Percentiles rank a stretch among this genome's conserved stretches.
Evolutionary conservation across 2,888 invertebrate species (phyloP).

Genomic region (Diaperis boleti): DNA sequence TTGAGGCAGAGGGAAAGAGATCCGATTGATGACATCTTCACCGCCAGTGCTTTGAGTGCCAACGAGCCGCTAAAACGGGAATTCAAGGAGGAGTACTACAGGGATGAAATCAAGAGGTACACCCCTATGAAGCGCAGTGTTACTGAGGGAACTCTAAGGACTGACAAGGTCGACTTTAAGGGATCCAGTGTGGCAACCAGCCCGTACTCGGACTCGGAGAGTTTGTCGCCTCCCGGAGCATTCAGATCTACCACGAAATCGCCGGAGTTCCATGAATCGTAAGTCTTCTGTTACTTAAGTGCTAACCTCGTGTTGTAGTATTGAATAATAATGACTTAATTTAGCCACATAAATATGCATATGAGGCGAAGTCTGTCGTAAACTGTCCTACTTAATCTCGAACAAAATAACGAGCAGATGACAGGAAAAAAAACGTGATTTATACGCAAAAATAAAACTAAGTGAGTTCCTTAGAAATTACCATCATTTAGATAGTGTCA

Average conservation of each 20-base stretch:
- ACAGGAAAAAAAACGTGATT: no score
- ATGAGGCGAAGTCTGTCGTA: no score
- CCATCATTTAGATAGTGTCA: no score
- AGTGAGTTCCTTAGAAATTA: no score
- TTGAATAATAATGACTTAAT: no score
- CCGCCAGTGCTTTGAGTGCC: conserved; percentile 62
- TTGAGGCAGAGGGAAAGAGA: conserved; percentile 58
- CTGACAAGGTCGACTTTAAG: conserved; percentile 52
- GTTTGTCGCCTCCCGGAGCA: conserved; percentile 63
- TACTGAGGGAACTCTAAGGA: conserved; percentile 62
- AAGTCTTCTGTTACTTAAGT: no score
- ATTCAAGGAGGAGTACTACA: conserved; percentile 63
- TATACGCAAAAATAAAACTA: no score
- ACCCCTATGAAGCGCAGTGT: conserved; percentile 63
- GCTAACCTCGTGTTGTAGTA: no score
- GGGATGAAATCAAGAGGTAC: conserved; percentile 60
- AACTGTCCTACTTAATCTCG: no score
- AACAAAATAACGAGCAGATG: no score
- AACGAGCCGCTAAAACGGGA: conserved; percentile 59
- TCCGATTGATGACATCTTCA: conserved; percentile 66
- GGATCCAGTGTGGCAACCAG: conserved; percentile 58
- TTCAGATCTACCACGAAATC: conserved; percentile 63
- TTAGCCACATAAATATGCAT: no score
- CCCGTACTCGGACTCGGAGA: conserved; percentile 65
- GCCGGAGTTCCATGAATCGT: conserved; percentile 68